Base-by-base conservation (phyloP, 2,888 invertebrate genomes). In the Corythucha ciliata region DNA sequence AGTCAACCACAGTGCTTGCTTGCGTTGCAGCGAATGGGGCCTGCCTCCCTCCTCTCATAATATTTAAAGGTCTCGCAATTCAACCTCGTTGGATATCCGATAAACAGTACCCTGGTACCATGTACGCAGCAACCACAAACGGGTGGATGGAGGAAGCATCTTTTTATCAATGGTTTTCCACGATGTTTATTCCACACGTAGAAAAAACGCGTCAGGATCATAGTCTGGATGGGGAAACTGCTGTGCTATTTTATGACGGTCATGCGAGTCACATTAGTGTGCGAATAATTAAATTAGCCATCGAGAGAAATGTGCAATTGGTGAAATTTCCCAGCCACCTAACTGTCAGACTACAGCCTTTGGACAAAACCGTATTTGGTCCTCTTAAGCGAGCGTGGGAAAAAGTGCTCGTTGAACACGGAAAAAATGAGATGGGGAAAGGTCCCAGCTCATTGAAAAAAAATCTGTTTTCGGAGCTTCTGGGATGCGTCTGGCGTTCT, bases 61-160 rank as follows among this genome's bases (percentile, higher is more conserved):
- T 63, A 12, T 62, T 59, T 42, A 61, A 63, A 53, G 61, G 60
- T n/a, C 59, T 51, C 20, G 54, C 53, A 18, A 61, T 62, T 7
- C 63, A 61, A 55, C 57, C 60, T 53, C 60, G 8, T n/a, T n/a
- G n/a, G n/a, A n/a, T n/a, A n/a, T n/a, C n/a, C n/a, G n/a, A n/a
- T n/a, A n/a, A n/a, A n/a, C n/a, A n/a, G 3, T 60, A 53, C 55
- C 60, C 61, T 32, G 59, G 61, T 20, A 63, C 62, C n/a, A 16
- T 57, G 10, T 61, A 61, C 49, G 40, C 60, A 12, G 59, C 53
- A 4, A 60, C 61, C 20, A 49, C 39, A 21, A 62, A 62, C 55
- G 61, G 61, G 20, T 62, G 62, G 60, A 63, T 63, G 61, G 59
- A 62, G 51, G 56, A 58, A 29, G 20, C 48, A 25, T 25, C 41